Evolutionary conservation across 1,140 invertebrate genomes (phyloP), one percentile per base, ranked within the genome.

Genomic region (Aphidius gifuensis): DNA sequence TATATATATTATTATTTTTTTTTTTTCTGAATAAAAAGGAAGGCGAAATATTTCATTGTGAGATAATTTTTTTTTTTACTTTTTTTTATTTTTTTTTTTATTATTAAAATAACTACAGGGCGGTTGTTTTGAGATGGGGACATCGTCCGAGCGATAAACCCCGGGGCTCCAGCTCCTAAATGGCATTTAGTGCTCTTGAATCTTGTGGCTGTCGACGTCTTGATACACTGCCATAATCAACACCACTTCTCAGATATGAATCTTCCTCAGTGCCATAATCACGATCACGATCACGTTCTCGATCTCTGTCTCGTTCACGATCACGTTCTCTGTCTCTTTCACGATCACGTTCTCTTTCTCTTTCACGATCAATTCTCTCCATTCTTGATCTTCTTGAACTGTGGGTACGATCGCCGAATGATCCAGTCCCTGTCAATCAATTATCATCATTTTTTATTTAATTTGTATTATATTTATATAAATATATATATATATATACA

Each of bases 91-190:
- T 38, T 62, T 50, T 56, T 40, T 56, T 61, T 50, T 60, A 50
- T 66, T 61, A 9, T 49, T 65, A 49, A 62, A 64, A 65, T 64
- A 67, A 61, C 70, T 76, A 80, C 56, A 80, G 76, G 72, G 78
- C 78, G 68, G 78, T 80, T 68, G 78, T 81, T 74, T 79, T 78
- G 68, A 81, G 70, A 64, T 77, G 71, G 73, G 78, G 78, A 76
- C 78, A 80, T 71, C 78, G 78, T 71, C 74, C 76, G 69, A 78
- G 69, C 71, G 77, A 79, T 74, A 78, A 75, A 70, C 78, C 79
- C 79, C 78, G 78, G 79, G 78, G 79, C 77, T 77, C 75, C 76
- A 75, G 75, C 71, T 80, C 76, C 78, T 81, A 81, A 76, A 81
- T 81, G 71, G 74, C 78, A 65, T 80, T 78, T 64, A 74, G 74